These are phyloP conservation scores for Frankliniella fusca DNA, from an alignment of 2,888 invertebrate genomes.

Conservation along the genomic window DNA sequence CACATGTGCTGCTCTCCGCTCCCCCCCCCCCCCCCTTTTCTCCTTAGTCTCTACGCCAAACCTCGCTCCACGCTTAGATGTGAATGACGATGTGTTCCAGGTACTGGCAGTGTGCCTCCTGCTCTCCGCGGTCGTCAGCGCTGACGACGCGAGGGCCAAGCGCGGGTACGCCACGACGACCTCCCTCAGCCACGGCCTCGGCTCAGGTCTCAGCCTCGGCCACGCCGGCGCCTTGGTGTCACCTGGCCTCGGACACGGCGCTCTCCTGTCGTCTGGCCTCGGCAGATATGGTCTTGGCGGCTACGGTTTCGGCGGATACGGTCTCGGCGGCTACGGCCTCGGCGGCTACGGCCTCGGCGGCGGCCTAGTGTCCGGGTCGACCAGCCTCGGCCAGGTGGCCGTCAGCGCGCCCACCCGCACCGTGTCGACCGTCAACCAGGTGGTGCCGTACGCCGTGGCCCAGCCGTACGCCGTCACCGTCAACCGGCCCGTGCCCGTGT, in stretches of 20 bases:
- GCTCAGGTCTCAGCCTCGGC: neutral
- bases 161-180: neutral
- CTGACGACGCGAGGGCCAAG: neutral
- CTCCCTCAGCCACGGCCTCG: neutral
- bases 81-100: neutral
- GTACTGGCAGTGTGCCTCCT: neutral
- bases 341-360: neutral
- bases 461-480: slow-evolving; percentile 45
- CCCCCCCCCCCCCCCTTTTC: too few species aligned
- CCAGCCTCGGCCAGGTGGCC: slow-evolving; percentile 24
- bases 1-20: too few species aligned
- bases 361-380: neutral
- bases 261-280: neutral
- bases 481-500: slow-evolving; percentile 47
- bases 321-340: neutral
- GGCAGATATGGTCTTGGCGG: neutral
- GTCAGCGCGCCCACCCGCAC: slow-evolving; percentile 44
- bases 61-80: too few species aligned
- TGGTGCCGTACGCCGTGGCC: slow-evolving; percentile 48
- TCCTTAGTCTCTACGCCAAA: too few species aligned
- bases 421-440: slow-evolving; percentile 47
- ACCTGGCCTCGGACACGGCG: neutral
- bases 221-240: neutral
- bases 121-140: neutral
- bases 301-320: neutral